These are phyloP conservation scores for Thymelicus acteon DNA, from an alignment of 2,888 invertebrate genomes.

Conservation along the genomic window DNA sequence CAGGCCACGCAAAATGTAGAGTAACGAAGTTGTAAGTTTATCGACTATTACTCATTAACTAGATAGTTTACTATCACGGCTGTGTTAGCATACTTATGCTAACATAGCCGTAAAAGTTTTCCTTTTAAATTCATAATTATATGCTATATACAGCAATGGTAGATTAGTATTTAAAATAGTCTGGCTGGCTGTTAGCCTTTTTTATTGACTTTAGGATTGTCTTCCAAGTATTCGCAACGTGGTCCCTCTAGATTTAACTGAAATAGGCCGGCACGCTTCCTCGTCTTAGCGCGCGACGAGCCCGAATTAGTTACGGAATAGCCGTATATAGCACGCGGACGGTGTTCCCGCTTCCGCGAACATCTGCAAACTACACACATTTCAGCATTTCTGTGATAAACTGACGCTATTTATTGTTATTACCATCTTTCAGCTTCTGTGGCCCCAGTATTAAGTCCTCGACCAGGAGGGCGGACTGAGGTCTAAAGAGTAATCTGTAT, in stretches of 20 bases:
- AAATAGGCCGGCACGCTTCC: slow-evolving; percentile 77
- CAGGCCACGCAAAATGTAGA: no score
- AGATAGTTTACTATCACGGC: no score
- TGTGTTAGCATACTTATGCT: no score
- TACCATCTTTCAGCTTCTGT: neutral
- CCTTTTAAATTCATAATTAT: no score
- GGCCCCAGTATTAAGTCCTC: neutral
- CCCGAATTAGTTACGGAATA: slow-evolving; percentile 63
- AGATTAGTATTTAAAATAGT: no score
- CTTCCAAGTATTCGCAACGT: neutral
- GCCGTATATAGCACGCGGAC: slow-evolving; percentile 41
- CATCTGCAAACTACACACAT: slow-evolving; percentile 39
- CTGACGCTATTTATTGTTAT: neutral
- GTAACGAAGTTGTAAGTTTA: no score
- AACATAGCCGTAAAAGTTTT: no score
- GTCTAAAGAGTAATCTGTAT: neutral
- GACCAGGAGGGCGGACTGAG: neutral
- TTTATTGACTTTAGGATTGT: neutral
- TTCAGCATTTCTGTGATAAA: slow-evolving; percentile 21
- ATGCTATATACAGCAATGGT: no score
- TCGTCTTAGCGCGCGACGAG: slow-evolving; percentile 63
- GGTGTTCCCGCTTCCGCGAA: slow-evolving; percentile 43
- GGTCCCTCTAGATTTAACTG: slow-evolving; percentile 42
- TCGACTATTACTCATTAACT: no score
- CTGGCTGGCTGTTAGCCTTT: no score